These are phyloP conservation scores for Noctuana brunneofusca DNA, from an alignment of 2,888 invertebrate genomes.

Conservation along the genomic window DNA sequence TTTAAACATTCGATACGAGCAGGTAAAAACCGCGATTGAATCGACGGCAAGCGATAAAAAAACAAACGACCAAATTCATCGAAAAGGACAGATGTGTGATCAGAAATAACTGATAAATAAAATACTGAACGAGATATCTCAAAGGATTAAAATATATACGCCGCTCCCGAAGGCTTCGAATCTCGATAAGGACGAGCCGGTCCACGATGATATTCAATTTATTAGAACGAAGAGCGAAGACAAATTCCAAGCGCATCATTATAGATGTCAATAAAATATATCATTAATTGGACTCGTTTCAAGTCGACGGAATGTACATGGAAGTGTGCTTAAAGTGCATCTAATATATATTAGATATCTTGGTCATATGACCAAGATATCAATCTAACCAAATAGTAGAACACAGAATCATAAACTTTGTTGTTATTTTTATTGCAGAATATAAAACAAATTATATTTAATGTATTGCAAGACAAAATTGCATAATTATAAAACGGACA, in stretches of 20 bases:
- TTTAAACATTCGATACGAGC: conserved; percentile 28
- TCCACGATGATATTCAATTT: conserved; percentile 41
- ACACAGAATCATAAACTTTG: not conserved
- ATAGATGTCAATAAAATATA: conserved; percentile 14
- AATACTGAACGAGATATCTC: conserved; percentile 54
- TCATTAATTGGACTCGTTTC: conserved; percentile 6
- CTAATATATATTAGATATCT: not conserved
- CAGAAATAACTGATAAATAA: conserved; percentile 59
- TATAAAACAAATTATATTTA: too few species aligned
- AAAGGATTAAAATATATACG: conserved; percentile 50
- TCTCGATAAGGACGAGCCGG: conserved; percentile 49
- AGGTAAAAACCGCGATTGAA: conserved; percentile 30
- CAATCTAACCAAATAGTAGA: not conserved
- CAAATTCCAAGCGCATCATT: conserved; percentile 28
- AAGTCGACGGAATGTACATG: not conserved
- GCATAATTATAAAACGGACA: too few species aligned
- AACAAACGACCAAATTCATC: conserved; percentile 42
- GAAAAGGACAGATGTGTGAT: conserved; percentile 47
- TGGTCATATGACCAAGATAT: not conserved
- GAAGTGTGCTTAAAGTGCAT: conserved; percentile 9
- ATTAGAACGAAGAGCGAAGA: conserved; percentile 34
- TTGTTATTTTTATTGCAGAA: not conserved
- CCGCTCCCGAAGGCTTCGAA: conserved; percentile 46
- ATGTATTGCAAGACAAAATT: not conserved
- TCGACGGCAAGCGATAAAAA: conserved; percentile 36